Evolutionary conservation across 2,888 invertebrate species (phyloP), one percentile per base, ranked within the genome.

Genomic region (Piscicola geometra): DNA sequence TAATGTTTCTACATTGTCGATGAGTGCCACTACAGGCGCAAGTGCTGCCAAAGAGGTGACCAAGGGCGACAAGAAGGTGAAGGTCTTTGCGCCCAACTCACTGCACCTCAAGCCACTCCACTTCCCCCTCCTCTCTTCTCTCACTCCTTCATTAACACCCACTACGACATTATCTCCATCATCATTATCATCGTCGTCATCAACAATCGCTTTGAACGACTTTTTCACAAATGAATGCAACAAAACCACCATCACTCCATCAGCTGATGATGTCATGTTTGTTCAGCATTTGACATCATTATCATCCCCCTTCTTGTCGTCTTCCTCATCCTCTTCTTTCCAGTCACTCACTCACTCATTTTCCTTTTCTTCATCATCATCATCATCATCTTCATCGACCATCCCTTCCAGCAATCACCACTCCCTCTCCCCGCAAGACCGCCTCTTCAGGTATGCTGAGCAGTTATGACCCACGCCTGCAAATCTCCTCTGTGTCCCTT

Each of bases 361-460:
- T 21, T 56, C 60, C 60, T 56, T n/a, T 25, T 25, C 60, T 18
- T 56, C 60, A 5, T 56, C n/a, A 5, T 25, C 60, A 5, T 47
- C 50, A 47, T 47, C 50, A 47, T 25, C 21, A 3, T 56, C 60
- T 5, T 25, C n/a, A 9, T 18, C 60, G 5, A 56, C 25, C n/a
- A 9, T 18, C 9, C 3, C 21, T n/a, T 41, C 41, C 15, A 41
- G 15, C 41, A 15, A 5, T 9, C 41, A 41, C 41, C 15, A 15
- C 15, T 56, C 91, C 78, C 89, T 93, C 89, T 93, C 93, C 82
- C 92, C 93, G 84, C 93, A 93, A 88, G 95, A 96, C 89, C 93
- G 94, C 88, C 90, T 96, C 85, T 92, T 92, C 83, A 93, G 94
- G 88, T 94, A 93, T 88, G 94, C 94, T 85, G 95, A 95, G 77